Conservation (phyloP, 2,888 invertebrate genomes). For the Stenchaetothrips biformis region DNA sequence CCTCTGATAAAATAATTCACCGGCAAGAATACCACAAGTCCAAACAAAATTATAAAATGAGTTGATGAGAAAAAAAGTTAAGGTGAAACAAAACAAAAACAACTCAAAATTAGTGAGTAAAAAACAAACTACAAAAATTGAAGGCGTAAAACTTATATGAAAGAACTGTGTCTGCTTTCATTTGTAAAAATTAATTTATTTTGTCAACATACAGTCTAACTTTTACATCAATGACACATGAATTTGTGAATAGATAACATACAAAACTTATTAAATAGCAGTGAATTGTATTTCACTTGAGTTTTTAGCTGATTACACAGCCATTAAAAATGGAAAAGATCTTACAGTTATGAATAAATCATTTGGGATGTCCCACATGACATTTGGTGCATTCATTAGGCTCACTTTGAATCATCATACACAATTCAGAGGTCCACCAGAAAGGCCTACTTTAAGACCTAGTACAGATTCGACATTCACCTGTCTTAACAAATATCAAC, state of each 20-base stretch:
- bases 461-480: neutral
- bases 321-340: neutral
- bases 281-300: neutral
- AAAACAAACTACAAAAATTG: conserved; percentile 6
- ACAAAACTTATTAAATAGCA: conserved; percentile 4
- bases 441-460: too few species aligned
- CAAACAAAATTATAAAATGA: neutral
- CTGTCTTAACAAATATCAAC: conserved; percentile 25
- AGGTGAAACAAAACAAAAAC: neutral
- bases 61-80: neutral
- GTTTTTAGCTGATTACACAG: neutral
- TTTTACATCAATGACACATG: conserved; percentile 27
- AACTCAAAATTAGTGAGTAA: too few species aligned
- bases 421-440: too few species aligned
- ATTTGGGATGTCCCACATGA: too few species aligned
- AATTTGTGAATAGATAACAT: conserved; percentile 1
- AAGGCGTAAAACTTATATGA: conserved; percentile 28
- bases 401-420: too few species aligned
- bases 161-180: neutral
- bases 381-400: too few species aligned
- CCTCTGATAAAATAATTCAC: neutral
- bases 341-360: too few species aligned
- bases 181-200: conserved; percentile 25
- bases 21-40: neutral
- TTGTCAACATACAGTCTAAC: conserved; percentile 28